Conservation (phyloP, 2,113 vertebrate genomes). For the Laterallus jamaicensis region DNA sequence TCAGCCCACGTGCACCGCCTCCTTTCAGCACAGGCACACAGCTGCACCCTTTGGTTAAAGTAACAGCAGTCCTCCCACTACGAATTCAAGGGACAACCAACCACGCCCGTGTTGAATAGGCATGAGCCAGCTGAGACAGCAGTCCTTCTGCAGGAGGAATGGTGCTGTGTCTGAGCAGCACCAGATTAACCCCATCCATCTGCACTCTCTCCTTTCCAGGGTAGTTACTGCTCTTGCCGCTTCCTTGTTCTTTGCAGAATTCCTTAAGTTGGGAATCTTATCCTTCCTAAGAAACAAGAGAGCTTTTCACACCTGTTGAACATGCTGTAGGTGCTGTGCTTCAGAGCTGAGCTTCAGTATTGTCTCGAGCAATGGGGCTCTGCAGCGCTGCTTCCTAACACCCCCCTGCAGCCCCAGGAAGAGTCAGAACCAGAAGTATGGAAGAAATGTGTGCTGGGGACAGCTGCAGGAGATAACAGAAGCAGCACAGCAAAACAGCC, state of each 20-base stretch:
- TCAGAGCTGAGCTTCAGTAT: neutral
- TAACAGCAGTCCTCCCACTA: neutral
- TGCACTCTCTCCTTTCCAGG: neutral
- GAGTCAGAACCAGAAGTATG: neutral
- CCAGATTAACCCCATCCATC: no score
- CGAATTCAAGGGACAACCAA: neutral
- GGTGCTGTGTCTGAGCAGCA: neutral
- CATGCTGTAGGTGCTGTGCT: neutral
- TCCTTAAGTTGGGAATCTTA: neutral
- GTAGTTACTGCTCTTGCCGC: neutral
- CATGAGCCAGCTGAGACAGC: neutral
- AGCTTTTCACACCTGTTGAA: neutral
- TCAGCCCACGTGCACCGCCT: neutral
- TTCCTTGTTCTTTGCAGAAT: neutral
- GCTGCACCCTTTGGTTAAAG: neutral
- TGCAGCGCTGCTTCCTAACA: neutral
- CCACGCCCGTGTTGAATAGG: fast-evolving
- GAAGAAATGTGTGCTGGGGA: neutral
- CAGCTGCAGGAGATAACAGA: neutral
- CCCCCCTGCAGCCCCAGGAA: neutral
- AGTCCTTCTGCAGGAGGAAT: neutral
- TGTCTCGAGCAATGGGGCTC: neutral
- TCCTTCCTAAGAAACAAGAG: neutral
- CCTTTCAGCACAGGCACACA: neutral
- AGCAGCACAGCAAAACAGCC: neutral